Base-by-base conservation (phyloP, 2,888 invertebrate species). In the Trissolcus brochymenae region DNA sequence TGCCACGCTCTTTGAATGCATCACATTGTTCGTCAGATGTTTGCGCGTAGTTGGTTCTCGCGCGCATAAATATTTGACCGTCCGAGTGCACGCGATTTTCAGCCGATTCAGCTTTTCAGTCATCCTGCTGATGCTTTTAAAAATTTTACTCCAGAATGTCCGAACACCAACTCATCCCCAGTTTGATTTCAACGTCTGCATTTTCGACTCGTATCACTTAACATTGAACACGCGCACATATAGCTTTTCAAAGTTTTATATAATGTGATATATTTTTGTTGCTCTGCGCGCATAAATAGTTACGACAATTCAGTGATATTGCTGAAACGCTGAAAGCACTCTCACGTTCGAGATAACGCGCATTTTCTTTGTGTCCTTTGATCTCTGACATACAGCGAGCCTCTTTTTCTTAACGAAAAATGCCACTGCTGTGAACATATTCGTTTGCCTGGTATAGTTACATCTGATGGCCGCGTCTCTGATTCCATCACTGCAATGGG, bases 341-440 rank as follows among this genome's bases (percentile, higher is more conserved):
- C 29, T 29, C 35, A 35, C 35, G 35, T 11, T 35, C 35, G 9
- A 35, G 35, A 46, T 16, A 59, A 43, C 64, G 61, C 25, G 60
- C 21, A 54, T 50, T 70, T 54, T 64, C 65, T 65, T 75, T 68
- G 55, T 70, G 53, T 56, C 64, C 49, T 68, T 74, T 74, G 56
- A 62, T 16, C 50, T 57, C 46, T 60, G 60, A 71, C 55, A 54
- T 55, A 21, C 35, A 25, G 60, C 16, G 59, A 61, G 19, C 55
- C 60, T 68, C 68, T 74, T 71, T 65, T 71, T 75, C 74, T 74
- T 78, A 55, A 55, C 19, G 55, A 67, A 75, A 78, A 78, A 65
- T 57, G 65, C 17, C 40, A 46, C 43, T 21, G 51, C 35, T 56
- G n/a, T n/a, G 65, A 64, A 65, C 70, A 70, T 73, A 65, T 70